Base-by-base conservation (phyloP, 2,113 vertebrate genomes). In the Lophochroa leadbeateri region DNA sequence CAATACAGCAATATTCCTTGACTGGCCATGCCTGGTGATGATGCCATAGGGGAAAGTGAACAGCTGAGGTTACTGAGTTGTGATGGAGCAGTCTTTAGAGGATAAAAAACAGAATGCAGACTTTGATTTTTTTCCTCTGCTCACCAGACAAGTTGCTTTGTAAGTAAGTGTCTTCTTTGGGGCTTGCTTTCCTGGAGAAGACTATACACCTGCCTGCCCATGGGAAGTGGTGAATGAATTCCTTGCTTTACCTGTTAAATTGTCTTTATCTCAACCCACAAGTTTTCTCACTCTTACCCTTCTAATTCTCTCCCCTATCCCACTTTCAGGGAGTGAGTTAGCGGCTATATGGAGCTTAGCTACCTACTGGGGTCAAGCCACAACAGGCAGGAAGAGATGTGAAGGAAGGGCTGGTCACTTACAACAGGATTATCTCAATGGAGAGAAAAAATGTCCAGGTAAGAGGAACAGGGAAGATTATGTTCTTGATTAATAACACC, bases 141-240 rank as follows among this genome's bases (percentile, higher is more conserved):
- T 58, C 14, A 41, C 17, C 20, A 27, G 15, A n/a, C 3, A 27
- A 52, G 17, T 5, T 68, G 17, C 31, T 72, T 47, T 63, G 2
- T 47, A 24, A 13, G 2, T 3, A 24, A 13, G 2, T 3, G 5
- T 23, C 18, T 55, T 21, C 13, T 28, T 0, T 20, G 21, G 53
- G 67, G 47, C 33, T 58, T 58, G 55, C 20, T n/a, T 58, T 53
- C n/a, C 55, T 64, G 29, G 53, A 28, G 9, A 17, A 17, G 58
- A 23, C 31, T 18, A 7, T 55, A 71, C 23, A 4, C 17, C 7
- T 20, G 44, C 35, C 39, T 39, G 46, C 24, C 3, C 0, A 2
- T 7, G 37, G 18, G 10, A 47, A 39, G 23, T 1, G 4, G 10
- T 4, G 72, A 60, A 58, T n/a, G 4, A 47, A 35, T 28, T 39